Base-by-base conservation (phyloP, 2,797 vertebrate species). In the Artibeus jamaicensis region DNA sequence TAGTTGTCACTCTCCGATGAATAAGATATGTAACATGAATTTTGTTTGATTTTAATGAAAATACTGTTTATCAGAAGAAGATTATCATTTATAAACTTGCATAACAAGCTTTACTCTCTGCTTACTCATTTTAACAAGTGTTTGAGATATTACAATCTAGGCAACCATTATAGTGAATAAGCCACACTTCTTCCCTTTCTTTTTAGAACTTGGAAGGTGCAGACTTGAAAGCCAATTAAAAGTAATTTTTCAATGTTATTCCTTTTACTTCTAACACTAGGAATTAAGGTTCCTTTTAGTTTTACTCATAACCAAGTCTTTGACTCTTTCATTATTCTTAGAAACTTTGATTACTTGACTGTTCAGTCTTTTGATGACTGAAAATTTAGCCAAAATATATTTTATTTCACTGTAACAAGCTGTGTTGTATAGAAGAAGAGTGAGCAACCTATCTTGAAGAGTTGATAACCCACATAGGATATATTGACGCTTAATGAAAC, bases 1-100 rank as follows among this genome's bases (percentile, higher is more conserved):
- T 97, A 86, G 39, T 14, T 97, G 73, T 67, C 84, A 85, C 71
- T 87, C 18, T 96, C 44, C 93, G 42, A 89, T 81, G 50, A 91
- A n/a, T 86, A 76, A 85, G 76, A 95, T 93, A 94, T 59, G 2
- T 97, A 97, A 93, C 97, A 91, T 53, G 21, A 90, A 83, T 96
- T 98, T 97, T 93, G 32, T 95, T 97, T 96, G 93, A 97, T 97
- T 93, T 96, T 67, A 97, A 90, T 77, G 9, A 9, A 6, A 89
- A 93, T 93, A 91, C 82, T 62, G 5, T 65, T 6, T 93, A 48
- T 89, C 12, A 87, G 74, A 93, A 97, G 78, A 89, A 97, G 97
- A 96, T 82, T 84, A 81, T 82, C 42, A 18, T 82, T 42, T 22
- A 94, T 97, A 85, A 94, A 96, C 95, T 78, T 57, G 11, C 15